Percentiles rank a stretch among this genome's conserved stretches.
phyloP scores from a whole-genome alignment of 2,113 vertebrate species.

The Coptodon rendalli region DNA sequence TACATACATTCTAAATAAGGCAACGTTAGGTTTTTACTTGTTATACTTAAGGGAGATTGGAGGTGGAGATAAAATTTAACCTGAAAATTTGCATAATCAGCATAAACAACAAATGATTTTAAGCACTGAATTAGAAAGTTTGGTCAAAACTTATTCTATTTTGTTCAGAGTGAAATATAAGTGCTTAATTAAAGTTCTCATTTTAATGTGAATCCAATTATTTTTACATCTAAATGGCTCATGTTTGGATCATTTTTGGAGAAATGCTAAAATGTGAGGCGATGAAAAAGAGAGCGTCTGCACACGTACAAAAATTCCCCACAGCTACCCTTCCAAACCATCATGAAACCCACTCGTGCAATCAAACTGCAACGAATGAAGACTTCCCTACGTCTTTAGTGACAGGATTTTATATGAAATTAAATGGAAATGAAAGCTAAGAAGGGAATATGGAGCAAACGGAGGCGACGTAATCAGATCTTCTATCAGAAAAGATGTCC shows the following conservation, averaged over 20 bases:
- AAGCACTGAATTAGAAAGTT: not conserved
- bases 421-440: not conserved
- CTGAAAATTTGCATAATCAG: not conserved
- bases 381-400: not conserved
- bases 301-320: not conserved
- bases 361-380: not conserved
- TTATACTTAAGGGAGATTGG: not conserved
- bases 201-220: not conserved
- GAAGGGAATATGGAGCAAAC: not conserved
- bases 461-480: not conserved
- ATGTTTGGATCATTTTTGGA: not conserved
- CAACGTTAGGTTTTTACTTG: not conserved
- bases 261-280: not conserved
- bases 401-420: not conserved
- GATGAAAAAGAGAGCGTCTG: not conserved
- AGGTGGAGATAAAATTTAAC: not conserved
- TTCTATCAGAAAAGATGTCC: not conserved
- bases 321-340: not conserved
- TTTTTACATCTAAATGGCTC: not conserved
- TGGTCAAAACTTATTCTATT: not conserved
- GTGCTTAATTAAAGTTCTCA: not conserved
- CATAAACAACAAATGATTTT: not conserved
- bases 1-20: not conserved
- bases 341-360: not conserved
- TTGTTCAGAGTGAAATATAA: not conserved